These are phyloP conservation scores for Cataglyphis albicans DNA, from an alignment of 2,888 invertebrate species.

Conservation along the genomic window DNA sequence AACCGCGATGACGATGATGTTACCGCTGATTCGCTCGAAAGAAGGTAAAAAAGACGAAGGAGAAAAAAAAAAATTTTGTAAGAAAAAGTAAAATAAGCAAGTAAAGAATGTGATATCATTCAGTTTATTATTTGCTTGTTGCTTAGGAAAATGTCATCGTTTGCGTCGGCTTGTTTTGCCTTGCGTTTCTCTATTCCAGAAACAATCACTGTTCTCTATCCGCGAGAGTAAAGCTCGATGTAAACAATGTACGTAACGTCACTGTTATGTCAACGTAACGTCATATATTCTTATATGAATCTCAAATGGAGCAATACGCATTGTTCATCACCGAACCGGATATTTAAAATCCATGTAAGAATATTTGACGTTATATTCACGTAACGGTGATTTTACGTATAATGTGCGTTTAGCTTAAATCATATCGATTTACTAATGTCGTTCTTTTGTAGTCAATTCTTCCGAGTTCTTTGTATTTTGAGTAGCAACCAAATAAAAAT, in stretches of 20 bases:
- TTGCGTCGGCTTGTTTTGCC: slow-evolving; percentile 8
- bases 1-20: slow-evolving; percentile 2
- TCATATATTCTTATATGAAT: not conserved
- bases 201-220: slow-evolving; percentile 18
- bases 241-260: not conserved
- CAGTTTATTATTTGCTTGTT: slow-evolving; percentile 67
- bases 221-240: slow-evolving; percentile 19
- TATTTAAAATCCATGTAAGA: not conserved
- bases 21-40: not conserved
- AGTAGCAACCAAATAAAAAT: slow-evolving; percentile 22
- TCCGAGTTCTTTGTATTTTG: slow-evolving; percentile 10
- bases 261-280: not conserved
- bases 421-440: slow-evolving; percentile 60
- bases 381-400: not conserved
- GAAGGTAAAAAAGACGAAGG: slow-evolving; percentile 27
- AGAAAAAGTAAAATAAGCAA: slow-evolving; percentile 71
- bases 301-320: not conserved
- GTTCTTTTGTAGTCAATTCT: slow-evolving; percentile 46
- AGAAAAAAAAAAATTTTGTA: not conserved
- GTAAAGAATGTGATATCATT: slow-evolving; percentile 78
- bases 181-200: slow-evolving; percentile 10
- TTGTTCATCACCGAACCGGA: not conserved
- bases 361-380: not conserved
- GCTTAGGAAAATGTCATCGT: slow-evolving; percentile 34
- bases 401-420: slow-evolving; percentile 43